Percentiles rank a stretch among this genome's conserved stretches.
Conservation (phyloP, 2,113 vertebrate genomes). For the Paradoxurus hermaphroditus region DNA sequence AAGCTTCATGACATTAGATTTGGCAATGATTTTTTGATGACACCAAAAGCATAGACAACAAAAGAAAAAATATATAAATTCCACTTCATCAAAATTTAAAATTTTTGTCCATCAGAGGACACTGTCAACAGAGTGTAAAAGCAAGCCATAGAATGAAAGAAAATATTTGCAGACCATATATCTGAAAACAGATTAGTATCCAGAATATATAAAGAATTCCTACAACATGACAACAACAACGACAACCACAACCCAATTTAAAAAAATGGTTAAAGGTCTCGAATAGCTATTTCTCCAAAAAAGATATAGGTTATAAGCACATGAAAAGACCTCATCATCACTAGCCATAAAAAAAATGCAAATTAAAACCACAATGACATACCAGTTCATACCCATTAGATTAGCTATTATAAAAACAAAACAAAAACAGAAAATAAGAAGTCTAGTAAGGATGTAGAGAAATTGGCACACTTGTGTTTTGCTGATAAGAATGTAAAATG, state of each 20-base stretch:
- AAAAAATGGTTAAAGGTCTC: background rate
- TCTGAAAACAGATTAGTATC: background rate
- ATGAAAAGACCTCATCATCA: background rate
- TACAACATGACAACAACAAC: background rate
- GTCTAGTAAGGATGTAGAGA: background rate
- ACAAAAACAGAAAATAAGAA: background rate
- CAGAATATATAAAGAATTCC: background rate
- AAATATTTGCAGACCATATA: background rate
- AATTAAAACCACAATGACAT: background rate
- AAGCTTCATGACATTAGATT: background rate
- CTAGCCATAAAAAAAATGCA: background rate
- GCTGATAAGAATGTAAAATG: background rate
- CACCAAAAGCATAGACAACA: background rate
- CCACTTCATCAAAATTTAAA: background rate
- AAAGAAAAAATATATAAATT: background rate
- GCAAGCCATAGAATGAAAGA: background rate
- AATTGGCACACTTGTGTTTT: background rate
- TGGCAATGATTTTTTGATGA: background rate
- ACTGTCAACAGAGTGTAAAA: background rate
- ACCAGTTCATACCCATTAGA: background rate
- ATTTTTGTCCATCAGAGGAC: background rate
- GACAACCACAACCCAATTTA: background rate
- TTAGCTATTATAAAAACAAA: background rate
- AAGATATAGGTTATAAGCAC: background rate
- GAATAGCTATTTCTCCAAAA: background rate